Evolutionary conservation across 2,888 invertebrate genomes (phyloP).

Genomic region (Julus scanicus): DNA sequence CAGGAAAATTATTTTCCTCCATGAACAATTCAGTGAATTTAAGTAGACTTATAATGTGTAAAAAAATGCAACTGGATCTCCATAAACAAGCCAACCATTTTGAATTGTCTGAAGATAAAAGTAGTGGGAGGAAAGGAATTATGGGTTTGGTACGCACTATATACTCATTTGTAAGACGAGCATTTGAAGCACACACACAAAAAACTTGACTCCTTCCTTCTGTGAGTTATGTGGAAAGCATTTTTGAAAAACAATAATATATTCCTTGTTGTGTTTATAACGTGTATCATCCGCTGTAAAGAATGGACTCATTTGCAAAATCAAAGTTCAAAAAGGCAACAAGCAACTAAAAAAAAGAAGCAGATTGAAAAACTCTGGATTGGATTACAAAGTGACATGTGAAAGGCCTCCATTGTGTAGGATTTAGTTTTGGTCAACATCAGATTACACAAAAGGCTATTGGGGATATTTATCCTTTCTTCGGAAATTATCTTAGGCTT

Average conservation of each 20-base stretch:
- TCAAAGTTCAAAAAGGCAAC: constrained; percentile 36
- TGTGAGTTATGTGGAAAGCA: constrained; percentile 38
- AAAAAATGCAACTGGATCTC: constrained; percentile 26
- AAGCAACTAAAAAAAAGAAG: neutral
- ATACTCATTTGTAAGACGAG: constrained; percentile 30
- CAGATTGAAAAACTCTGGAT: constrained; percentile 27
- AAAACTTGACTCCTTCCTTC: constrained; percentile 28
- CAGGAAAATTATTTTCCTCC: neutral
- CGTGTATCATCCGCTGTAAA: constrained; percentile 14
- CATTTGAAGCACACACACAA: neutral
- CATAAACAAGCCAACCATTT: constrained; percentile 39
- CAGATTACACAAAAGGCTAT: constrained; percentile 38
- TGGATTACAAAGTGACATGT: constrained; percentile 35
- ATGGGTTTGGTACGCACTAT: constrained; percentile 35
- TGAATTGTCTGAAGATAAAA: constrained; percentile 38
- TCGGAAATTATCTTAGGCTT: neutral
- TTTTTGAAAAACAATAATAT: constrained; percentile 42
- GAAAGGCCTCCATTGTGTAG: constrained; percentile 23
- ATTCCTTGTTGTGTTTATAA: constrained; percentile 39
- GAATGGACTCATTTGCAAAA: constrained; percentile 38
- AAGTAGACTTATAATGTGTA: constrained; percentile 12
- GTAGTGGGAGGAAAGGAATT: constrained; percentile 39
- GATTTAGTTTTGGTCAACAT: constrained; percentile 30
- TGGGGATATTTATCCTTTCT: constrained; percentile 10
- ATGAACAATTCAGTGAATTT: neutral